Evolutionary conservation across 2,888 invertebrate species (phyloP), one percentile per base, ranked within the genome.

Genomic region (Agrochola litura): DNA sequence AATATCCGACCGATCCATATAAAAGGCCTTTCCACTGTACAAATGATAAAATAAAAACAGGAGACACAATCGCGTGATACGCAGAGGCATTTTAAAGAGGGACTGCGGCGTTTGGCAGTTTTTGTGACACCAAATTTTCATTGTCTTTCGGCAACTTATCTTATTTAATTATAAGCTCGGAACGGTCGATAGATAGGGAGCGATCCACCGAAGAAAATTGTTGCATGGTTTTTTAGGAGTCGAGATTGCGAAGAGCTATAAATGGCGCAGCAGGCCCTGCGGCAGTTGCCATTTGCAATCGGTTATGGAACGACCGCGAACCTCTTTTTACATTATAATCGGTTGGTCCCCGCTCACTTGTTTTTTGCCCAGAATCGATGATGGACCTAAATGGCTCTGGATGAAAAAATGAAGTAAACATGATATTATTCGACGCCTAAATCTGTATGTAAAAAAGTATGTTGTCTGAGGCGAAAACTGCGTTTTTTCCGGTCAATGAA

Each of bases 231-330:
- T 96, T 96, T 96, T 96, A 75, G 92, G 92, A 89, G 93, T 89
- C 91, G 94, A 95, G 96, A 96, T 96, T 96, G 96, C 94, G 89
- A 94, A 92, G 91, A 89, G 94, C 96, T 95, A 95, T 95, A 96
- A 96, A 96, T 93, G 96, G 96, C 93, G 91, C 92, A 91, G 91
- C 89, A 91, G 89, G 88, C 93, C 95, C 95, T 92, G 94, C 95
- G 96, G 96, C 96, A 92, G 92, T 95, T 93, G 95, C 95, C 95
- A 96, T 96, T 96, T 96, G 96, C 96, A 96, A 96, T 95, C 96
- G 94, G 95, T 96, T 96, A 96, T 96, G 96, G 96, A 95, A 95
- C 95, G 96, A 92, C 92, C 93, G 93, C 95, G 94, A 93, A 95
- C 93, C 94, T 95, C 95, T 96, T 96, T 96, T 96, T 96, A 95